These are phyloP conservation scores for Pharmacophagus antenor DNA, from an alignment of 2,888 invertebrate species.

Conservation along the genomic window DNA sequence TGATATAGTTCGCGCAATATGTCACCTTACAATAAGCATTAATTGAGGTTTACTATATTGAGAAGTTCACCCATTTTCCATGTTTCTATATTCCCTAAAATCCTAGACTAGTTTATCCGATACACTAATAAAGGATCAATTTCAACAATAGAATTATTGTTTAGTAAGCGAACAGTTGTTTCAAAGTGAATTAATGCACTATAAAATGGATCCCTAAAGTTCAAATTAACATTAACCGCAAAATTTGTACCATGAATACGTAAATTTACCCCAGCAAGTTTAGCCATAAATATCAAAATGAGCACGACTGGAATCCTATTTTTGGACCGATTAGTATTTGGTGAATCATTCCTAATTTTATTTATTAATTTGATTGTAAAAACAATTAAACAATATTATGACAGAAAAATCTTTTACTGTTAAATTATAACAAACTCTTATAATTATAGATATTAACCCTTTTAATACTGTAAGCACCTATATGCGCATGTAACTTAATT, in stretches of 20 bases:
- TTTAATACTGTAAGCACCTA: no score
- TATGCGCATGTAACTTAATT: no score
- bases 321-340: neutral
- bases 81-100: neutral
- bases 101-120: neutral
- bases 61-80: neutral
- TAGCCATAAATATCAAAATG: neutral
- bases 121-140: conserved; percentile 7
- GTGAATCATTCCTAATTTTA: neutral
- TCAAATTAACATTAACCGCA: conserved; percentile 14
- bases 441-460: no score
- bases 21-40: no score
- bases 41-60: neutral
- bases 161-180: conserved; percentile 5
- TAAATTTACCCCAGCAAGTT: conserved; percentile 9
- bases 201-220: conserved; percentile 16
- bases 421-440: no score
- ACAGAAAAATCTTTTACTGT: no score
- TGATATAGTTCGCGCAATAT: no score
- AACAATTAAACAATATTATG: no score
- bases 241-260: conserved; percentile 7
- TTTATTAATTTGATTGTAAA: no score
- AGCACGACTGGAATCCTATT: neutral
- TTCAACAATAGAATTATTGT: conserved; percentile 17
- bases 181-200: conserved; percentile 1